A percentile compares a stretch with the other conserved stretches of the same genome.
Conservation (phyloP, 2,888 invertebrate genomes). For the Parascotia fuliginaria region DNA sequence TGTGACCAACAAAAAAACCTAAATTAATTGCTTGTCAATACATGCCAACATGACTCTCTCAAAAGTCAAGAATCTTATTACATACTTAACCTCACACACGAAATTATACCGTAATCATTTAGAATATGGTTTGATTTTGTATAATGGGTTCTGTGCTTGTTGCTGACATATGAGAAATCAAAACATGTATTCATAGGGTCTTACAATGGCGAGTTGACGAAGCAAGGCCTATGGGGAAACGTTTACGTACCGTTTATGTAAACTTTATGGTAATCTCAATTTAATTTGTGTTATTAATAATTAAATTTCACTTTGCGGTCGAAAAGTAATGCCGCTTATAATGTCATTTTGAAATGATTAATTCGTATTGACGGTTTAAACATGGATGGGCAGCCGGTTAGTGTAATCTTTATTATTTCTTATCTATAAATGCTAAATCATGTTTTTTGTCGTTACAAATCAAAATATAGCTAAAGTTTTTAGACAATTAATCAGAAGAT, state of each 20-base stretch:
- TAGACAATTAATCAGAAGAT: no score
- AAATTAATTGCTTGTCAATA: conserved; percentile 59
- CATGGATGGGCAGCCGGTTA: not conserved
- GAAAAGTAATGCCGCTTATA: not conserved
- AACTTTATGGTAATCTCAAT: conserved; percentile 33
- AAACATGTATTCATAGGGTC: conserved; percentile 40
- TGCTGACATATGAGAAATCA: conserved; percentile 43
- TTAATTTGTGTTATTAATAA: conserved; percentile 12
- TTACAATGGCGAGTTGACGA: conserved; percentile 45
- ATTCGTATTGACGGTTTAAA: not conserved
- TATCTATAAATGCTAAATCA: no score
- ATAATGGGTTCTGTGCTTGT: conserved; percentile 4
- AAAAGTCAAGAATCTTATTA: conserved; percentile 49
- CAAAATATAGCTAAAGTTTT: no score
- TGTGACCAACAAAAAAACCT: conserved; percentile 35
- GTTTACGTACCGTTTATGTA: conserved; percentile 36
- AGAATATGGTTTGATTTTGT: conserved; percentile 16
- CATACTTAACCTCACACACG: not conserved
- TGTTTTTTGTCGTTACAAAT: no score
- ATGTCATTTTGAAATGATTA: not conserved
- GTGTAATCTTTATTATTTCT: not conserved
- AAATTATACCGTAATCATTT: conserved; percentile 2
- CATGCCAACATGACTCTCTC: conserved; percentile 43
- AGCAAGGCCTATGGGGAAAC: conserved; percentile 35
- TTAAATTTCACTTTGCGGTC: not conserved